Conservation (phyloP, 2,113 vertebrate species). For the Ovis canadensis region DNA sequence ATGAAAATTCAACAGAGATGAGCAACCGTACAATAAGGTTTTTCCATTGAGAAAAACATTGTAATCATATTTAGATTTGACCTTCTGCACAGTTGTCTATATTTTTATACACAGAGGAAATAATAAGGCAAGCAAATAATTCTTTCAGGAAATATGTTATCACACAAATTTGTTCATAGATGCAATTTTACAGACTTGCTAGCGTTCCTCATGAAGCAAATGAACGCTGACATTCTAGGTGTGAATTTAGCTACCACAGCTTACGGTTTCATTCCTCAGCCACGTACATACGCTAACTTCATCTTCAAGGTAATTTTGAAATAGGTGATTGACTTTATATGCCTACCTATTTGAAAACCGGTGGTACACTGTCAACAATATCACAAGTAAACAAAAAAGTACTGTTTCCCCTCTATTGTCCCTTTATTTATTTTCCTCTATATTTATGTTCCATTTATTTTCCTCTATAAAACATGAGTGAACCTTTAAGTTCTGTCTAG, state of each 20-base stretch:
- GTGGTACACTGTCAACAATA: not conserved
- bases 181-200: not conserved
- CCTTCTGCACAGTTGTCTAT: not conserved
- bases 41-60: not conserved
- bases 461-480: not conserved
- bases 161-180: not conserved
- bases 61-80: not conserved
- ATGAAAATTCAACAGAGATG: not conserved
- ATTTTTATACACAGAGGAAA: not conserved
- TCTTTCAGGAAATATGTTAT: not conserved
- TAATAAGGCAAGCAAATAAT: not conserved
- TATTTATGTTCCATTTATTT: not conserved
- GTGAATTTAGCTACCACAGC: not conserved
- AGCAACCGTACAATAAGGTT: not conserved
- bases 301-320: not conserved
- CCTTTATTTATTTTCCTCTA: not conserved
- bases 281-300: not conserved
- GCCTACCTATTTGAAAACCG: not conserved
- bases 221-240: not conserved
- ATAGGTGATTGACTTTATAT: not conserved
- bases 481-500: not conserved
- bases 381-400: not conserved
- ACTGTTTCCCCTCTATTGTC: not conserved
- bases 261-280: not conserved
- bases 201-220: not conserved